A percentile compares a stretch with the other conserved stretches of the same genome.
Conservation (phyloP, 2,888 invertebrate species). For the Crossocerus cetratus region DNA sequence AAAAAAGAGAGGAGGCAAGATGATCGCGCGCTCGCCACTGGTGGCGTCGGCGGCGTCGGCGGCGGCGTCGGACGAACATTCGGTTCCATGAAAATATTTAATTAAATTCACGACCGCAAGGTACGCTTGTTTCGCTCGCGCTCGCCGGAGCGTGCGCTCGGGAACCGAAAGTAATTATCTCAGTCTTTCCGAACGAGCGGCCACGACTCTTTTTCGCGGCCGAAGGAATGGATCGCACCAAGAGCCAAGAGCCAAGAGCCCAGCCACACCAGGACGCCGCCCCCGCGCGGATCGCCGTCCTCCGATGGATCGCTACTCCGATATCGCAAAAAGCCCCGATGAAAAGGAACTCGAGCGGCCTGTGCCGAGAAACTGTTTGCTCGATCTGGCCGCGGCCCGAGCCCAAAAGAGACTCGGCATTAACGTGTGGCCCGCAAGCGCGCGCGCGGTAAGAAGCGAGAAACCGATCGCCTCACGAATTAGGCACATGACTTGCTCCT, state of each 20-base stretch:
- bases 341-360: constrained; percentile 28
- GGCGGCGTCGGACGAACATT: constrained; percentile 53
- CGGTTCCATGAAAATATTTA: constrained; percentile 74
- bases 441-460: constrained; percentile 6
- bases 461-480: constrained; percentile 34
- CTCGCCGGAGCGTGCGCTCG: constrained; percentile 50
- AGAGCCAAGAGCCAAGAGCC: too few species aligned
- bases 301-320: constrained; percentile 46
- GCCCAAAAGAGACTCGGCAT: constrained; percentile 3
- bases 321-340: constrained; percentile 21
- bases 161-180: constrained; percentile 61
- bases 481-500: constrained; percentile 43
- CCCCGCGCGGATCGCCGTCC: constrained; percentile 23
- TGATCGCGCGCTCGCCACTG: constrained; percentile 32
- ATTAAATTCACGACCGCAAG: constrained; percentile 76
- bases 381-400: constrained; percentile 18
- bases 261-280: neutral
- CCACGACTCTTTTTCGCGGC: constrained; percentile 55
- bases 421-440: constrained; percentile 14
- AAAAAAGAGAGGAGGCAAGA: constrained; percentile 46
- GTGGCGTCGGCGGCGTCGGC: too few species aligned
- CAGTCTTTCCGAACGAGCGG: constrained; percentile 57
- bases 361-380: constrained; percentile 21
- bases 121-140: constrained; percentile 63
- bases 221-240: constrained; percentile 37